Evolutionary conservation across 2,113 vertebrate species (phyloP).

Genomic region (Hippocampus zosterae): DNA sequence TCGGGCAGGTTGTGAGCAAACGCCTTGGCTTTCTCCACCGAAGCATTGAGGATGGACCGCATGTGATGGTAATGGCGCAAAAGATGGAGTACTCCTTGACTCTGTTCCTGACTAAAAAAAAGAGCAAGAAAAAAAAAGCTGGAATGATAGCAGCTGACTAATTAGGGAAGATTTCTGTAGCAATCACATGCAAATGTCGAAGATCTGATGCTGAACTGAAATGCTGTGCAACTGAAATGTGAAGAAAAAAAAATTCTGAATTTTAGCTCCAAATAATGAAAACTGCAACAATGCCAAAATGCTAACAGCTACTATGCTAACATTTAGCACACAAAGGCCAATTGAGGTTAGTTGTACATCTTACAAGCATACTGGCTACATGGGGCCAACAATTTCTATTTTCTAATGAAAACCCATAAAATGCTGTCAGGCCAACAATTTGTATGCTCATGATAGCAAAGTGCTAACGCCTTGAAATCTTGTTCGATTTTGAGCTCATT

Average conservation of each 20-base stretch:
- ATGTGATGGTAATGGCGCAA: slow-evolving; percentile 81
- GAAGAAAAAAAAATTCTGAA: background rate
- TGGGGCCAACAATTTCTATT: no score
- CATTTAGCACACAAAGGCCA: background rate
- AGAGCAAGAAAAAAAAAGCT: slow-evolving; percentile 5
- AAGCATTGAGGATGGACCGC: slow-evolving; percentile 73
- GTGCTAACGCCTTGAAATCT: no score
- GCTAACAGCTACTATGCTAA: background rate
- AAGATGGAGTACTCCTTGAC: slow-evolving; percentile 76
- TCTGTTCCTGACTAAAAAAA: slow-evolving; percentile 80
- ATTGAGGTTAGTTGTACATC: background rate
- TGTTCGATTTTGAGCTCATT: no score
- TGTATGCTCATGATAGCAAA: background rate
- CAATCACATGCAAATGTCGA: background rate
- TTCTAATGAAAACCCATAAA: background rate
- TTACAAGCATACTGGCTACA: background rate
- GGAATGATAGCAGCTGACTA: background rate
- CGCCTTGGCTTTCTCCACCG: slow-evolving; percentile 76
- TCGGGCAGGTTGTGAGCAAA: slow-evolving; percentile 74
- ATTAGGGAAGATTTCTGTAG: background rate
- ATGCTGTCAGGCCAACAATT: background rate
- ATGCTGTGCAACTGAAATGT: background rate
- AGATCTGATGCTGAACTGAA: background rate
- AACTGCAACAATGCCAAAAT: background rate
- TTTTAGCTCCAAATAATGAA: background rate